Conservation (phyloP, 2,888 invertebrate species). For the Dyspetes luteomarginatus region DNA sequence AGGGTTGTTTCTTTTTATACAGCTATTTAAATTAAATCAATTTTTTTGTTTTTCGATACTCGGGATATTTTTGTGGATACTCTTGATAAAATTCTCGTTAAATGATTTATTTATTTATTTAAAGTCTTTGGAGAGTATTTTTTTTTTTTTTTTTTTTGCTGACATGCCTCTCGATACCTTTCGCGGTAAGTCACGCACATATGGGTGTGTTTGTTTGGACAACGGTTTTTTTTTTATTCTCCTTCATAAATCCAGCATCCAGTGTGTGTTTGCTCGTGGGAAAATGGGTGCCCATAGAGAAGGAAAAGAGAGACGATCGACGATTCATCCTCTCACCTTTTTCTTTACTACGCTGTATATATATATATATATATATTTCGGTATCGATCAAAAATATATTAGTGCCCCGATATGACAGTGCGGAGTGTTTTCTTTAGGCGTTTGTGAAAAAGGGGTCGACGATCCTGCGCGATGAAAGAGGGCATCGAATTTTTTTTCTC, state of each 20-base stretch:
- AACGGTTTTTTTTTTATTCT: slow-evolving; percentile 77
- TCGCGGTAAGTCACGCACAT: slow-evolving; percentile 48
- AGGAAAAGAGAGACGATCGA: slow-evolving; percentile 59
- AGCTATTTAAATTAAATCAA: too few species aligned
- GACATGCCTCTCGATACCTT: slow-evolving; percentile 1
- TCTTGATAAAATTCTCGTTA: slow-evolving; percentile 4
- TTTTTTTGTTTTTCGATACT: too few species aligned
- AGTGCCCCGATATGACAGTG: slow-evolving; percentile 82
- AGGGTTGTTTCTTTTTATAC: too few species aligned
- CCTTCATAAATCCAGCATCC: slow-evolving; percentile 53
- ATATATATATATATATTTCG: slow-evolving; percentile 56
- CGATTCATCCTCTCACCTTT: slow-evolving; percentile 70
- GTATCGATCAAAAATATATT: slow-evolving; percentile 84
- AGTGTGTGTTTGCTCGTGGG: slow-evolving; percentile 75
- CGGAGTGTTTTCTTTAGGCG: slow-evolving; percentile 81
- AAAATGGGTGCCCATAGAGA: slow-evolving; percentile 71
- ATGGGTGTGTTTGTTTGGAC: slow-evolving; percentile 83
- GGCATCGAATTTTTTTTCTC: slow-evolving; percentile 55
- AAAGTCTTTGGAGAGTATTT: not conserved
- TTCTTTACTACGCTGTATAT: slow-evolving; percentile 63
- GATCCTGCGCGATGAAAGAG: slow-evolving; percentile 65
- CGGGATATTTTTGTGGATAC: too few species aligned
- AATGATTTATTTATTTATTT: slow-evolving; percentile 41
- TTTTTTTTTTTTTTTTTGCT: too few species aligned
- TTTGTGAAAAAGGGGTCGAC: slow-evolving; percentile 69